phyloP scores from a whole-genome alignment of 2,797 vertebrate genomes.

The Botia almorhae region DNA sequence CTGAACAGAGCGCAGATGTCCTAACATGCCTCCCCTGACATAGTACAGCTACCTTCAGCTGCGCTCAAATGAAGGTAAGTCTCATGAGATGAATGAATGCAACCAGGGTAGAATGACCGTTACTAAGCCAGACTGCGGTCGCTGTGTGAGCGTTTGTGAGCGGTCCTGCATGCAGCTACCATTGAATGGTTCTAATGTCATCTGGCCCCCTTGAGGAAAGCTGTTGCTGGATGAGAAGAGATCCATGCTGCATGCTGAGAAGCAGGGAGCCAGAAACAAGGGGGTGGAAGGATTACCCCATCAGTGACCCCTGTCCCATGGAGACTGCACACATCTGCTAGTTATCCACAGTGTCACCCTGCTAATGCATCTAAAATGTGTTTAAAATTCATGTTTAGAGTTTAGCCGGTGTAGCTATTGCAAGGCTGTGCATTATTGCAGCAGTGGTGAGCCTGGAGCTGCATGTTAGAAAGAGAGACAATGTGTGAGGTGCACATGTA shows the following conservation, averaged over 20 bases:
- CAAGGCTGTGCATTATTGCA: not conserved
- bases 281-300: conserved; percentile 25
- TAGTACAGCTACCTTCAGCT: conserved; percentile 70
- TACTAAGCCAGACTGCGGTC: not conserved
- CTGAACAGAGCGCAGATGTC: conserved; percentile 66
- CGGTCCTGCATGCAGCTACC: not conserved
- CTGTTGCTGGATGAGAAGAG: not conserved
- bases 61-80: conserved; percentile 80
- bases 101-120: not conserved
- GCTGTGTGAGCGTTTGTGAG: not conserved
- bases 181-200: conserved; percentile 17
- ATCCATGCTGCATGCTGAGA: conserved; percentile 30
- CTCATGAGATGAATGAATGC: not conserved
- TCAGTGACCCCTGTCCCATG: conserved; percentile 4
- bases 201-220: conserved; percentile 2
- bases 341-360: conserved; percentile 6
- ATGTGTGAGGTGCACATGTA: conserved; percentile 44
- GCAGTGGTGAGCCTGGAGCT: not conserved
- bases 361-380: not conserved
- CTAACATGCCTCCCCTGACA: conserved; percentile 77
- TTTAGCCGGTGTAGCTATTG: not conserved
- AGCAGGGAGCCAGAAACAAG: not conserved
- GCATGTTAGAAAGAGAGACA: not conserved
- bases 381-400: conserved; percentile 30
- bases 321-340: conserved; percentile 26